Evolutionary conservation across 2,797 vertebrate species (phyloP).

Genomic region (Thaleichthys pacificus): DNA sequence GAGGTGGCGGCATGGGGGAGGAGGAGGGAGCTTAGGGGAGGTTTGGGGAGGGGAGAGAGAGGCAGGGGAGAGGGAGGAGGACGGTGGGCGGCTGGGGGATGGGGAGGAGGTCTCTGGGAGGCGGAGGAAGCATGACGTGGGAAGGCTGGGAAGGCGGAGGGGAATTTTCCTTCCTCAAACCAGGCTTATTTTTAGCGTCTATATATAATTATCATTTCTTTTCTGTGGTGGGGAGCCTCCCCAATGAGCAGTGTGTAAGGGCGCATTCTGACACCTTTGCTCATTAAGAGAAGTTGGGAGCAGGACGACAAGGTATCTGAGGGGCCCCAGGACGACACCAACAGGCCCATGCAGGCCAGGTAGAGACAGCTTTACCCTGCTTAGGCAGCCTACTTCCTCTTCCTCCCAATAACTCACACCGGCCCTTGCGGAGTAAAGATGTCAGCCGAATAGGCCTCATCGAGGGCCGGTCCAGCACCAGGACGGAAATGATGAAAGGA

Average conservation of each 20-base stretch:
- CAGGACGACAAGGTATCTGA: slow-evolving; percentile 58
- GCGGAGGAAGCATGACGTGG: too few relatives aligned
- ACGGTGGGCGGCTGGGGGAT: slow-evolving; percentile 22
- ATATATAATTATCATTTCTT: slow-evolving; percentile 52
- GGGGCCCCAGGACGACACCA: slow-evolving; percentile 61
- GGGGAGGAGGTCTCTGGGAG: not conserved
- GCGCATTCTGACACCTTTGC: slow-evolving; percentile 71
- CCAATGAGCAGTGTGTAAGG: slow-evolving; percentile 67
- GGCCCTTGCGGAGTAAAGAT: slow-evolving; percentile 68
- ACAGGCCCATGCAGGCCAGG: slow-evolving; percentile 41
- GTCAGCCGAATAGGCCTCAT: slow-evolving; percentile 58
- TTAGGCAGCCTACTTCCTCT: slow-evolving; percentile 60
- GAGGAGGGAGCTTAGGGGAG: not conserved
- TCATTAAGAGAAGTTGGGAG: slow-evolving; percentile 75
- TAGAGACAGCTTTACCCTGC: slow-evolving; percentile 57
- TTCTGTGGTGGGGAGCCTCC: slow-evolving; percentile 55
- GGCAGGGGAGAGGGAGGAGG: slow-evolving; percentile 19
- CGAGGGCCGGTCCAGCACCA: slow-evolving; percentile 49
- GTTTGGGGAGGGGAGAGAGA: not conserved
- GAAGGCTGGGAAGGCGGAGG: too few relatives aligned
- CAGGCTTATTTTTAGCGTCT: slow-evolving; percentile 69
- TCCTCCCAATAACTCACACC: slow-evolving; percentile 69
- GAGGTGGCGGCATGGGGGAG: slow-evolving; percentile 9
- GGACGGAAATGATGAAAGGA: slow-evolving; percentile 64
- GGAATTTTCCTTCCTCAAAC: slow-evolving; percentile 24